Conservation (phyloP, 2,113 vertebrate genomes). For the Steatornis caripensis region DNA sequence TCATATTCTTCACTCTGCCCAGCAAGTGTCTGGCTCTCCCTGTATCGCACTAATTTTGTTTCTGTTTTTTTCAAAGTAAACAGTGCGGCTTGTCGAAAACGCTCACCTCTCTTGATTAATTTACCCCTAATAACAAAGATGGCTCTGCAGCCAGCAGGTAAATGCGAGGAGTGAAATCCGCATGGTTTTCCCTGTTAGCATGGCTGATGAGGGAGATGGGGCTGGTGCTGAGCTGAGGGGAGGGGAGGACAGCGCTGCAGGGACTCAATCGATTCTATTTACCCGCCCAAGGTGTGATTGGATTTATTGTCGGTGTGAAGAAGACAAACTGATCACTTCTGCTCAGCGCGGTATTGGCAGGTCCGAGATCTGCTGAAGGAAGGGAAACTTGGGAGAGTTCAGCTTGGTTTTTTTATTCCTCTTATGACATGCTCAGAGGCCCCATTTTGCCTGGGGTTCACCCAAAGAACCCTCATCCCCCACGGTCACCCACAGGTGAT, state of each 20-base stretch:
- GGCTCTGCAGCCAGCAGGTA: constrained; percentile 40
- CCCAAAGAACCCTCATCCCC: not conserved
- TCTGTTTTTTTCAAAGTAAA: not conserved
- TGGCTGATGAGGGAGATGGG: constrained; percentile 19
- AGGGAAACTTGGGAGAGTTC: constrained; percentile 57
- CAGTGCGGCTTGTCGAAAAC: constrained; percentile 10
- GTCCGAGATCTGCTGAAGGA: constrained; percentile 74
- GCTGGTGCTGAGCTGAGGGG: not conserved
- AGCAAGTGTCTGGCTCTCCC: not conserved
- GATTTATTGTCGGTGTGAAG: constrained; percentile 79
- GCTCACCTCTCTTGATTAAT: constrained; percentile 50
- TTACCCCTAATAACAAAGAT: constrained; percentile 59
- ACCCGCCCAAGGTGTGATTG: constrained; percentile 79
- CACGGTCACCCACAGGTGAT: rapidly evolving
- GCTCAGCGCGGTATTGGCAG: constrained; percentile 73
- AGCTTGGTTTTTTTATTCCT: not conserved
- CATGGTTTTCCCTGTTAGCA: not conserved
- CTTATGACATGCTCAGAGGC: not conserved
- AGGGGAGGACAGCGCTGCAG: not conserved
- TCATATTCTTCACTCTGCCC: not conserved
- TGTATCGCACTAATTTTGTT: not conserved
- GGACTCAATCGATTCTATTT: constrained; percentile 75
- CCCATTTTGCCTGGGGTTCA: not conserved
- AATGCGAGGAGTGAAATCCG: not conserved
- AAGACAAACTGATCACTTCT: constrained; percentile 72